phyloP scores from a whole-genome alignment of 2,113 vertebrate genomes.

The Cyanocitta stelleri region DNA sequence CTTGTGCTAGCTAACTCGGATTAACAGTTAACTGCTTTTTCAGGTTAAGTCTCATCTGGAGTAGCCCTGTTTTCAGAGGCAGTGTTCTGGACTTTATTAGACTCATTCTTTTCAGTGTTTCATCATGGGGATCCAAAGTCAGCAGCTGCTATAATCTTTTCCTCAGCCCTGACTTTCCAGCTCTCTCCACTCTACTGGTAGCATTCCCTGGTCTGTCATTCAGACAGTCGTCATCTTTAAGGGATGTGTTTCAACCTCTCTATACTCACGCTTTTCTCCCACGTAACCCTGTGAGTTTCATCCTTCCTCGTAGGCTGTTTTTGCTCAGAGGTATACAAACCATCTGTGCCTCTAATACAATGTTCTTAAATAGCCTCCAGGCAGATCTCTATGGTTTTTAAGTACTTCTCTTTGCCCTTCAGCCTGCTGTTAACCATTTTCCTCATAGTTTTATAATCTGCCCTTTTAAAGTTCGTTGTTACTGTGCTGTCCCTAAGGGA shows the following conservation, averaged over 20 bases:
- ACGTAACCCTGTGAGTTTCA: constrained; percentile 16
- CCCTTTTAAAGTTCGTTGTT: constrained; percentile 50
- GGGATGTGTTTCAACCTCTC: background rate
- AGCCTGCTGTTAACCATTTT: constrained; percentile 63
- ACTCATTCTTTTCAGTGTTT: background rate
- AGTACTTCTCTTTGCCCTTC: constrained; percentile 53
- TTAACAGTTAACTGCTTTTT: background rate
- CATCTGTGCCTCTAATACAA: constrained; percentile 63
- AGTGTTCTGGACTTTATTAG: background rate
- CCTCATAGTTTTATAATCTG: constrained; percentile 48
- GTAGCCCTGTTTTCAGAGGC: background rate
- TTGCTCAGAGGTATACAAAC: constrained; percentile 61
- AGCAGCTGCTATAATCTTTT: background rate
- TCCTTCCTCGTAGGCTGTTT: background rate
- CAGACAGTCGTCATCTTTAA: background rate
- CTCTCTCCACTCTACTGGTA: background rate
- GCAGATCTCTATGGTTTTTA: constrained; percentile 53
- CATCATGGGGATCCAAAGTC: background rate
- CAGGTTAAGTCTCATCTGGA: background rate
- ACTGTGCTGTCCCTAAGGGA: constrained; percentile 38
- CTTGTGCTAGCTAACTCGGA: background rate
- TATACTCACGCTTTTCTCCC: constrained; percentile 8
- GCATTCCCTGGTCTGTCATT: background rate
- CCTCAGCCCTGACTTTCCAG: background rate
- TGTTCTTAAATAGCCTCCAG: constrained; percentile 61